Conservation (phyloP, 1,140 invertebrate genomes). For the Ceratosolen fusciceps region DNA sequence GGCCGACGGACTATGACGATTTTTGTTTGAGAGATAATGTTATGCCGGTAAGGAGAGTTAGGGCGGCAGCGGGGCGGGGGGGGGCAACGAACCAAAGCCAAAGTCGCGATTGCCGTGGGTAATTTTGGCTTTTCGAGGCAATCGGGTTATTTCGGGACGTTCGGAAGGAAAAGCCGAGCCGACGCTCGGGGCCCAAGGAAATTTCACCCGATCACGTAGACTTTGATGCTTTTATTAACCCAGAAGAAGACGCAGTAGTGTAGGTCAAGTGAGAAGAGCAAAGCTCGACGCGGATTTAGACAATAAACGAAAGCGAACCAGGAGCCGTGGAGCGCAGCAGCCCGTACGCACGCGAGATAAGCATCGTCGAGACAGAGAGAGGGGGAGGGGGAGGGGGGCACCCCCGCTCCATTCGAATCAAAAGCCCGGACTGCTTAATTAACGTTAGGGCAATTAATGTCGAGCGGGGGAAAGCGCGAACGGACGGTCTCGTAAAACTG, state of each 20-base stretch:
- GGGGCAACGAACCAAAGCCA: background rate
- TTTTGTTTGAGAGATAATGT: no score
- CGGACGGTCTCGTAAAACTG: background rate
- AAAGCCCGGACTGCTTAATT: background rate
- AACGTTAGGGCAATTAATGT: background rate
- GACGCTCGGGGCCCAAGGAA: background rate
- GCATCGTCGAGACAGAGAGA: background rate
- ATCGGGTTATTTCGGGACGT: no score
- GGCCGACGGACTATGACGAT: background rate
- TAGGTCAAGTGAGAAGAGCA: conserved; percentile 1
- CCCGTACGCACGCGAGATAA: background rate
- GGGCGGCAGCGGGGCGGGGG: background rate
- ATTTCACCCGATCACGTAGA: background rate
- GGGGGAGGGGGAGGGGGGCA: no score
- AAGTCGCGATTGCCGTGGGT: no score
- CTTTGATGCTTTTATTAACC: no score
- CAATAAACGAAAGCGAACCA: conserved; percentile 14
- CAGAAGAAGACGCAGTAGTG: background rate
- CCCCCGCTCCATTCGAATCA: no score
- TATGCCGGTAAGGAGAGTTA: background rate
- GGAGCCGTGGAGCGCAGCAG: background rate
- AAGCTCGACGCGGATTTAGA: background rate
- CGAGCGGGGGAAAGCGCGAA: no score
- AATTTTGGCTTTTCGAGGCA: no score
- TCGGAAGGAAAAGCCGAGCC: no score